A percentile compares a stretch with the other conserved stretches of the same genome.
phyloP scores from a whole-genome alignment of 2,888 invertebrate genomes.

The Scelioninae gen. 1 region DNA sequence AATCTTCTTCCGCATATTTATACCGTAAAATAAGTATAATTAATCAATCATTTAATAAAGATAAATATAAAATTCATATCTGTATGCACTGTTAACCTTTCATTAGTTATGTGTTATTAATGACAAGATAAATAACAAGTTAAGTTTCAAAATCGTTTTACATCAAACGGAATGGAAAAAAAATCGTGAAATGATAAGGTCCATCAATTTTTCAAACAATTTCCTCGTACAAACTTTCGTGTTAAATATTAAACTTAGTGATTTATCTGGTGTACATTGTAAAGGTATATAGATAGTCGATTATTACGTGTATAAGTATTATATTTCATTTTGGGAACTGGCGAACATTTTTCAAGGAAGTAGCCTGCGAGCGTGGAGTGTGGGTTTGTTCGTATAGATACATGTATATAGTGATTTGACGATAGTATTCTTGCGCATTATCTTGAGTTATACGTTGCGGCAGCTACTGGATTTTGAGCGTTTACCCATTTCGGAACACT shows the following conservation, averaged over 20 bases:
- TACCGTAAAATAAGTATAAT: no score
- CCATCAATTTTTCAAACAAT: slow-evolving; percentile 23
- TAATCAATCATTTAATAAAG: no score
- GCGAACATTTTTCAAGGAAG: slow-evolving; percentile 51
- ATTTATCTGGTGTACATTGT: slow-evolving; percentile 31
- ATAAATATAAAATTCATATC: no score
- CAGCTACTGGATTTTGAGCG: slow-evolving; percentile 40
- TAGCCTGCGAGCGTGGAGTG: not conserved
- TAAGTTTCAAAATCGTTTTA: not conserved
- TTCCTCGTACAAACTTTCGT: slow-evolving; percentile 6
- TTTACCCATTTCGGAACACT: slow-evolving; percentile 36
- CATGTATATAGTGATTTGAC: slow-evolving; percentile 25
- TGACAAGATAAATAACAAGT: no score
- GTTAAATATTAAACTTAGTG: slow-evolving; percentile 18
- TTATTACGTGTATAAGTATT: slow-evolving; percentile 56
- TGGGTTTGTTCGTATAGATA: slow-evolving; percentile 3
- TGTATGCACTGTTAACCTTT: no score
- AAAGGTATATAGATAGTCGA: slow-evolving; percentile 43
- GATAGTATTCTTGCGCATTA: slow-evolving; percentile 45
- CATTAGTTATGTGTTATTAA: no score
- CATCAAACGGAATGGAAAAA: slow-evolving; percentile 1
- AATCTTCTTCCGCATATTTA: no score
- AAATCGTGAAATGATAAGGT: not conserved
- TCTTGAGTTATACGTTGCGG: slow-evolving; percentile 50
- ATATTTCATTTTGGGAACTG: slow-evolving; percentile 49